Evolutionary conservation across 2,888 invertebrate genomes (phyloP).

Genomic region (Drosophila neonasuta): DNA sequence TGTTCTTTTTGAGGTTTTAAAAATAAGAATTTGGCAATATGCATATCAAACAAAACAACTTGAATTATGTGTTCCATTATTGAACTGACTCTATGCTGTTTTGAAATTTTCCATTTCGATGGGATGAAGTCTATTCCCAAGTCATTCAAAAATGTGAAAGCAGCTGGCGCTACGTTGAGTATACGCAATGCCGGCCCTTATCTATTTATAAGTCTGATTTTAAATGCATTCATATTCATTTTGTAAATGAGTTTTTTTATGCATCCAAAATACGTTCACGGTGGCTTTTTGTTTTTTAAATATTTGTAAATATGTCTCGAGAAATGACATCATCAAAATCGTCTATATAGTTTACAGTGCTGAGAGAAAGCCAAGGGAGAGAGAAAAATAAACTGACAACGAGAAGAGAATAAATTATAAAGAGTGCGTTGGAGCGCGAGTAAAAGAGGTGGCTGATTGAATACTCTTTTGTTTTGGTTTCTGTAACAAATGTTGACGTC

Average conservation of each 20-base stretch:
- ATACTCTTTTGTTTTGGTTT: neutral
- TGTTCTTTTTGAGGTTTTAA: neutral
- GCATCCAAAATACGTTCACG: neutral
- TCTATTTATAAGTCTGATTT: neutral
- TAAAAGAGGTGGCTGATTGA: neutral
- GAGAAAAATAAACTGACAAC: neutral
- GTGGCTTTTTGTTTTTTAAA: neutral
- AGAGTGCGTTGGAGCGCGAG: neutral
- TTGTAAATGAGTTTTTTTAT: neutral
- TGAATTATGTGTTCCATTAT: conserved; percentile 7
- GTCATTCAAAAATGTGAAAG: neutral
- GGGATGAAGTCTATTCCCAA: neutral
- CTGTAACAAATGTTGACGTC: too few relatives aligned
- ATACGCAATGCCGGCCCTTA: neutral
- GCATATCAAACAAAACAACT: neutral
- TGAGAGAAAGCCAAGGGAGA: neutral
- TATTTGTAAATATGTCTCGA: neutral
- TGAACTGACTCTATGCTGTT: neutral
- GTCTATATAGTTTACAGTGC: neutral
- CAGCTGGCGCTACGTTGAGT: neutral
- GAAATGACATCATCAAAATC: conserved; percentile 2
- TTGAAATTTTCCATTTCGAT: neutral
- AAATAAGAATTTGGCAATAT: neutral
- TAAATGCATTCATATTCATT: neutral
- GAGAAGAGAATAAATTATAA: conserved; percentile 1